Conservation (phyloP, 2,888 invertebrate species). For the Ischnura elegans region DNA sequence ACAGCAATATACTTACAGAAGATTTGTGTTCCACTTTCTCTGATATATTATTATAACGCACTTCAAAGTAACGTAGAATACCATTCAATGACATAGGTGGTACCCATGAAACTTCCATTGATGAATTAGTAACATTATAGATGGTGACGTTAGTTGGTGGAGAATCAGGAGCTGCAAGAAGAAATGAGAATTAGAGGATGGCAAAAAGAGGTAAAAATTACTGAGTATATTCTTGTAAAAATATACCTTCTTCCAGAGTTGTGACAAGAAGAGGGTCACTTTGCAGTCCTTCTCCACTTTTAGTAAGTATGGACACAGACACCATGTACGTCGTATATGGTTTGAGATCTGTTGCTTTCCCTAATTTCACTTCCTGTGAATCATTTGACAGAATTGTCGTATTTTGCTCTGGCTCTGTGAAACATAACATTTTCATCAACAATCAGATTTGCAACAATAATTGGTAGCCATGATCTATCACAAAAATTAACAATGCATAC, state of each 20-base stretch:
- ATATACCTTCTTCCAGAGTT: constrained; percentile 85
- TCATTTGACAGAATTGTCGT: constrained; percentile 74
- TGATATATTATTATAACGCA: constrained; percentile 79
- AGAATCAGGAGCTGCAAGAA: constrained; percentile 79
- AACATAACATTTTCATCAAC: not conserved
- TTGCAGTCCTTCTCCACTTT: constrained; percentile 77
- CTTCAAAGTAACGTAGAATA: constrained; percentile 83
- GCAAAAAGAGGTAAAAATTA: not conserved
- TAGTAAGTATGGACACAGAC: constrained; percentile 83
- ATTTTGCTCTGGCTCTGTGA: constrained; percentile 41
- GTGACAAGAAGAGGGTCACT: constrained; percentile 84
- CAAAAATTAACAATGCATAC: not conserved
- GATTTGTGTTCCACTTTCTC: constrained; percentile 37
- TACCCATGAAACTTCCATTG: constrained; percentile 84
- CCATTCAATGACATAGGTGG: constrained; percentile 88
- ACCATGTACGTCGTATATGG: constrained; percentile 89
- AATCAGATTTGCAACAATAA: not conserved
- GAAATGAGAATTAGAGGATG: constrained; percentile 4
- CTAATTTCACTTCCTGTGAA: constrained; percentile 68
- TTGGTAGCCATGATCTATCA: not conserved
- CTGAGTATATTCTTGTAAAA: not conserved
- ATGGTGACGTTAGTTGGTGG: constrained; percentile 82
- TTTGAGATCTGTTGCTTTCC: constrained; percentile 79
- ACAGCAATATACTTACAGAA: constrained; percentile 1
- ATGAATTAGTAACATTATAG: constrained; percentile 82